These are phyloP conservation scores for Halichoeres trimaculatus DNA, from an alignment of 2,113 vertebrate species.

Conservation along the genomic window DNA sequence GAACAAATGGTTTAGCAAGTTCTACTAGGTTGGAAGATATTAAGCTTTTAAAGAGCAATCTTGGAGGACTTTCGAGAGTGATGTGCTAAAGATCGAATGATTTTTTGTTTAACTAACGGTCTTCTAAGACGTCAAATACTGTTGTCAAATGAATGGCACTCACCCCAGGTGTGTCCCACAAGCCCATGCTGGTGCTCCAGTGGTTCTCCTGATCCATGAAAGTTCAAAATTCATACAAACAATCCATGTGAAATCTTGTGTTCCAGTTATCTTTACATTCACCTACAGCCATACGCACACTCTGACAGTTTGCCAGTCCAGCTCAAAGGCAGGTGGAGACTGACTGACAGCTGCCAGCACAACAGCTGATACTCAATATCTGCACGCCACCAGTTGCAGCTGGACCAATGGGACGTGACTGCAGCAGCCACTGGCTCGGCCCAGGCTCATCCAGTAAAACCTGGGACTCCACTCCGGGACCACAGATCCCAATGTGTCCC, in stretches of 20 bases:
- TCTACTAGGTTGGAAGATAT: not conserved
- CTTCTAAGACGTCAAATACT: not conserved
- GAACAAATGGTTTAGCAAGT: not conserved
- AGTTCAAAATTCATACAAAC: slow-evolving; percentile 1
- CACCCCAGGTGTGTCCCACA: slow-evolving; percentile 34
- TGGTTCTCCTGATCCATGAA: slow-evolving; percentile 33
- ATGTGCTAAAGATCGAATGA: no score
- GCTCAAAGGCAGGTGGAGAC: slow-evolving; percentile 30
- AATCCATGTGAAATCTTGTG: slow-evolving; percentile 3
- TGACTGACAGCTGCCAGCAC: slow-evolving; percentile 66
- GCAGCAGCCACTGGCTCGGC: slow-evolving; percentile 21
- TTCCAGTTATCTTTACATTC: not conserved
- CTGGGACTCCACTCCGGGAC: slow-evolving; percentile 41
- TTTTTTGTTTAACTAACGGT: no score
- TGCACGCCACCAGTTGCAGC: slow-evolving; percentile 57
- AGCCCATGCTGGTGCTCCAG: slow-evolving; percentile 4
- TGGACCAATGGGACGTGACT: slow-evolving; percentile 63
- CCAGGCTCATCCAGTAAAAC: slow-evolving; percentile 16
- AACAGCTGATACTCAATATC: slow-evolving; percentile 48
- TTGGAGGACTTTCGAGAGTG: not conserved
- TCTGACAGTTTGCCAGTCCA: slow-evolving; percentile 21
- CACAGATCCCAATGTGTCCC: slow-evolving; percentile 71
- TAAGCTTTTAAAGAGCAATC: not conserved
- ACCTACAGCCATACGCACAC: not conserved
- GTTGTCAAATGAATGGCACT: slow-evolving; percentile 35